Evolutionary conservation across 2,113 vertebrate genomes (phyloP).

Genomic region (Onychorhynchus coronatus): DNA sequence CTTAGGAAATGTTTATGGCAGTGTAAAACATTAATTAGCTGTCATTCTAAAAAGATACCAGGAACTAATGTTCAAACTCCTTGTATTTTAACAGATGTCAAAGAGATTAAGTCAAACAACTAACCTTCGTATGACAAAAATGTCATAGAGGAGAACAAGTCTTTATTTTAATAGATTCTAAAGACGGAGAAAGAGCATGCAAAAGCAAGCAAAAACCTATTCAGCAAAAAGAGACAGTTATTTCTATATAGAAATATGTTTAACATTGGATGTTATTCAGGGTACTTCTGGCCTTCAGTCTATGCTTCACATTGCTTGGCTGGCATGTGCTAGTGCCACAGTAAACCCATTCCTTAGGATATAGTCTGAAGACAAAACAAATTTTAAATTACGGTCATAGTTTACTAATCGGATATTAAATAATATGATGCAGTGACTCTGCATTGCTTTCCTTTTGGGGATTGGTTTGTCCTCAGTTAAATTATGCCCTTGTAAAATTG

Average conservation of each 20-base stretch:
- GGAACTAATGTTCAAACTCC: slow-evolving; percentile 45
- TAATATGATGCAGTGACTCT: slow-evolving; percentile 52
- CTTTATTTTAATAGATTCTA: neutral
- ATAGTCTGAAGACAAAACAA: slow-evolving; percentile 8
- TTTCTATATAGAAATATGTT: slow-evolving; percentile 26
- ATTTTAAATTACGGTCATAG: slow-evolving; percentile 45
- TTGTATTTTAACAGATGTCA: slow-evolving; percentile 40
- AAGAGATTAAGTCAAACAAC: slow-evolving; percentile 55
- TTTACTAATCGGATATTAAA: slow-evolving; percentile 60
- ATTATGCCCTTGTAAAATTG: slow-evolving; percentile 66
- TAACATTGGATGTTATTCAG: neutral
- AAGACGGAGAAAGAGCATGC: neutral
- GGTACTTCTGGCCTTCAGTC: slow-evolving; percentile 7
- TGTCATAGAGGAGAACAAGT: neutral
- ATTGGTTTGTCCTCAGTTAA: slow-evolving; percentile 63
- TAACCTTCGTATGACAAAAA: slow-evolving; percentile 16
- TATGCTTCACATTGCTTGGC: neutral
- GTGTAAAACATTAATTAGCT: slow-evolving; percentile 65
- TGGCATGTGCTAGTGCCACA: neutral
- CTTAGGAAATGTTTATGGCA: slow-evolving; percentile 57
- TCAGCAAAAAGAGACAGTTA: slow-evolving; percentile 35
- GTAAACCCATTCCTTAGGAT: neutral
- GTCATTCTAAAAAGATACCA: slow-evolving; percentile 52
- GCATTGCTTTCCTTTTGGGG: slow-evolving; percentile 19
- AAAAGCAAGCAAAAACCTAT: slow-evolving; percentile 7